Conservation (phyloP, 2,888 invertebrate genomes). For the Eupithecia dodoneata region DNA sequence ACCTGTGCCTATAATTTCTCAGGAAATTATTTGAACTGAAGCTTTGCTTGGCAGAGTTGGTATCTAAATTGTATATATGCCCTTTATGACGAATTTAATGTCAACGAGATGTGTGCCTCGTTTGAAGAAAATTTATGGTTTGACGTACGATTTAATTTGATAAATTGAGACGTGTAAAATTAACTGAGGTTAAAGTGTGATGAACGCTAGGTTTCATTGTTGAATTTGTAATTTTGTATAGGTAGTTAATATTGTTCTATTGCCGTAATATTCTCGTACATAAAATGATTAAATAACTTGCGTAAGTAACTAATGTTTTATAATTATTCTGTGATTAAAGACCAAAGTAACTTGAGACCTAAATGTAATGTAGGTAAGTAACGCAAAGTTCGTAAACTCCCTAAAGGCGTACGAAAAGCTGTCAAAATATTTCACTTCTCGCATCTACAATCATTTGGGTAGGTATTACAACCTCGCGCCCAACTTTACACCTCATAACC, state of each 20-base stretch:
- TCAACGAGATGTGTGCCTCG: conserved; percentile 37
- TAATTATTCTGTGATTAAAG: not conserved
- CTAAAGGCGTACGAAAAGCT: not conserved
- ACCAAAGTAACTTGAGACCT: not conserved
- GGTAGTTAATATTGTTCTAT: not conserved
- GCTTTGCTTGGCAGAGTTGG: not conserved
- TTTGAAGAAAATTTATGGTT: conserved; percentile 42
- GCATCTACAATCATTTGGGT: conserved; percentile 3
- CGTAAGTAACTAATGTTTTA: no score
- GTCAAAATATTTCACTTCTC: not conserved
- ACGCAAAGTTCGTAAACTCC: not conserved
- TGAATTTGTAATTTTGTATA: not conserved
- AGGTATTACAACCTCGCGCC: not conserved
- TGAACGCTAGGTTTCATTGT: not conserved
- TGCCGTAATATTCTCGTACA: not conserved
- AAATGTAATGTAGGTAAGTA: not conserved
- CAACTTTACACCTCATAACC: conserved; percentile 7
- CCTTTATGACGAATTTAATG: conserved; percentile 41
- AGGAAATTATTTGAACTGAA: not conserved
- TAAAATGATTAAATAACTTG: not conserved
- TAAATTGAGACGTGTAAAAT: conserved; percentile 37
- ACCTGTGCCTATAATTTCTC: not conserved
- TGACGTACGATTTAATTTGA: conserved; percentile 40
- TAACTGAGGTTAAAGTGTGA: not conserved
- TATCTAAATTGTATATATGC: not conserved